A percentile compares a stretch with the other conserved stretches of the same genome.
phyloP scores from a whole-genome alignment of 2,888 invertebrate genomes.

The Hypomecis punctinalis region DNA sequence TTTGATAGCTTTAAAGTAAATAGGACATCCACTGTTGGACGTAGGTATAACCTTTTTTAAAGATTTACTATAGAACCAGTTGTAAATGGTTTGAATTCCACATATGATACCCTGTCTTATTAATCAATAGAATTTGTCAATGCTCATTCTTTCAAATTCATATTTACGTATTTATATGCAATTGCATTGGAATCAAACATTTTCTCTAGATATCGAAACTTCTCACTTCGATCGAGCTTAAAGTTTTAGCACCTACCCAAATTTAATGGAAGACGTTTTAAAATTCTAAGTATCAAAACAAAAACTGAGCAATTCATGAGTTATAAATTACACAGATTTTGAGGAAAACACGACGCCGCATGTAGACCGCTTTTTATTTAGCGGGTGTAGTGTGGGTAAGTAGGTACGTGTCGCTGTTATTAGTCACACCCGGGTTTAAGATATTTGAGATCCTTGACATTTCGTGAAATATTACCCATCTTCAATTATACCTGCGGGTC shows the following conservation, averaged over 20 bases:
- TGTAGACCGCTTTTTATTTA: slow-evolving; percentile 27
- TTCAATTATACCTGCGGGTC: slow-evolving; percentile 36
- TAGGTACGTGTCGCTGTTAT: slow-evolving; percentile 32
- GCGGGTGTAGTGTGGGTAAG: slow-evolving; percentile 14
- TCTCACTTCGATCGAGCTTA: no score
- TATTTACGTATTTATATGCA: no score
- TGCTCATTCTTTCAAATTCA: not conserved
- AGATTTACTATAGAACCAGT: no score
- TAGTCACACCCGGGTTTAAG: slow-evolving; percentile 43
- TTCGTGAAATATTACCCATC: slow-evolving; percentile 44
- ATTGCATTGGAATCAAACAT: not conserved
- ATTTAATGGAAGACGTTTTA: slow-evolving; percentile 6
- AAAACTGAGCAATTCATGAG: slow-evolving; percentile 14
- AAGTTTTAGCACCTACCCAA: not conserved
- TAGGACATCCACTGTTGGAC: no score
- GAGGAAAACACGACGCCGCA: slow-evolving; percentile 28
- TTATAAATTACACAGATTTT: slow-evolving; percentile 26
- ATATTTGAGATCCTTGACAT: slow-evolving; percentile 45
- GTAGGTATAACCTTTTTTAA: no score
- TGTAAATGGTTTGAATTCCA: no score
- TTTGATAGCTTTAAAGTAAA: no score
- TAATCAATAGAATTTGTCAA: not conserved
- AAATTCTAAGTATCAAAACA: slow-evolving; percentile 11
- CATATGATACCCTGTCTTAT: not conserved
- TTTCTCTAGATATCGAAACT: not conserved